Conservation (phyloP, 2,113 vertebrate species). For the Megalops atlanticus region DNA sequence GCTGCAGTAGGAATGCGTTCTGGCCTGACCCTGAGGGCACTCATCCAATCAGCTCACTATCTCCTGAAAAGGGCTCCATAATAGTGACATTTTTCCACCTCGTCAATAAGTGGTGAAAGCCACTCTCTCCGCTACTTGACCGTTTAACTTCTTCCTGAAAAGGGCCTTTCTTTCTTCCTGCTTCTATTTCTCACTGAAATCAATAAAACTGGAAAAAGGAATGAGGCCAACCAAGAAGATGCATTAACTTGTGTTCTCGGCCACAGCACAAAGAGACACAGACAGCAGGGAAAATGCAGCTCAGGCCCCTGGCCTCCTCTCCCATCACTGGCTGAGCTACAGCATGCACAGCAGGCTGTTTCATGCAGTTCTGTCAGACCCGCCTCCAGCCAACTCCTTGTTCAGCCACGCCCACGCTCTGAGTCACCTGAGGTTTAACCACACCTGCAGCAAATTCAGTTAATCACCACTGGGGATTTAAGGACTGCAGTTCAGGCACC, state of each 20-base stretch:
- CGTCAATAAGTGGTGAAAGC: conserved; percentile 81
- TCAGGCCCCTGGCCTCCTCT: conserved; percentile 26
- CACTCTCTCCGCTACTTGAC: conserved; percentile 79
- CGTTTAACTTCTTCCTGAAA: conserved; percentile 82
- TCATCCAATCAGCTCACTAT: conserved; percentile 80
- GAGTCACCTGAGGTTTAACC: too few relatives aligned
- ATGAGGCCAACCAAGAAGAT: conserved; percentile 64
- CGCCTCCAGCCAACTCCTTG: too few relatives aligned
- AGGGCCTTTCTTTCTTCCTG: conserved; percentile 73
- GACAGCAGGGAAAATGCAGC: conserved; percentile 44
- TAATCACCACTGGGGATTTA: too few relatives aligned
- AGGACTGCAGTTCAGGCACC: too few relatives aligned
- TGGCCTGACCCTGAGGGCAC: conserved; percentile 74
- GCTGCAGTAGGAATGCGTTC: conserved; percentile 68
- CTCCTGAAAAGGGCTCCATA: conserved; percentile 77
- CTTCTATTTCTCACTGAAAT: conserved; percentile 74
- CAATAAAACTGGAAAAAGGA: conserved; percentile 73
- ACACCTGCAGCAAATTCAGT: too few relatives aligned
- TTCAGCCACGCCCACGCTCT: too few relatives aligned
- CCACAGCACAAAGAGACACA: conserved; percentile 55
- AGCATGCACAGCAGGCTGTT: neutral
- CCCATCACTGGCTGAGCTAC: neutral
- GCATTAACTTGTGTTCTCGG: conserved; percentile 65
- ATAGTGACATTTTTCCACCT: conserved; percentile 83
- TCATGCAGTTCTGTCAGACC: too few relatives aligned